Evolutionary conservation across 2,113 vertebrate genomes (phyloP).

Genomic region (Thymallus thymallus): DNA sequence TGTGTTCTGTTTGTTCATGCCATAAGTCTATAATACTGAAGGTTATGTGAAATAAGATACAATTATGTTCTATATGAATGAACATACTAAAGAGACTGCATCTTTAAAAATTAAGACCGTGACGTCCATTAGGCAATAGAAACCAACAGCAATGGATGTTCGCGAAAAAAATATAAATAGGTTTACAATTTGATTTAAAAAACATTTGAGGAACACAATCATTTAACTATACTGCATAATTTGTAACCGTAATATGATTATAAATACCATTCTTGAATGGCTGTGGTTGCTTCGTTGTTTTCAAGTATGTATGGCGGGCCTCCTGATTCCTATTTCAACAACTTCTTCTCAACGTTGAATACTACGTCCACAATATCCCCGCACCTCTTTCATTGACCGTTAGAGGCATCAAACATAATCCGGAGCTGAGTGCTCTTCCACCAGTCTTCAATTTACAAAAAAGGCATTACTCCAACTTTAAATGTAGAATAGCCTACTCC

Average conservation of each 20-base stretch:
- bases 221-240: not conserved
- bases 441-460: conserved; percentile 20
- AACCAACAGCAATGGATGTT: conserved; percentile 10
- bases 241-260: not conserved
- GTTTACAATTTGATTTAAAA: conserved; percentile 19
- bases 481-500: not conserved
- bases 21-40: not conserved
- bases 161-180: conserved; percentile 10
- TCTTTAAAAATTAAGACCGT: conserved; percentile 49
- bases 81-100: conserved; percentile 15
- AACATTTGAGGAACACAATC: not conserved
- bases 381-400: conserved; percentile 27
- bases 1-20: no score
- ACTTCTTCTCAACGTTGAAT: conserved; percentile 44
- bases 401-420: conserved; percentile 37
- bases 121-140: conserved; percentile 38
- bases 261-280: conserved; percentile 36
- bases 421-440: conserved; percentile 22
- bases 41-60: no score
- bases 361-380: conserved; percentile 36
- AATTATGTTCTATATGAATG: not conserved
- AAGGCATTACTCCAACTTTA: conserved; percentile 9
- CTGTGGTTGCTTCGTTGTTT: conserved; percentile 25
- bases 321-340: conserved; percentile 48
- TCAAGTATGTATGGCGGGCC: conserved; percentile 32